These are phyloP conservation scores for Eciton burchellii DNA, from an alignment of 1,140 invertebrate genomes.

Conservation along the genomic window DNA sequence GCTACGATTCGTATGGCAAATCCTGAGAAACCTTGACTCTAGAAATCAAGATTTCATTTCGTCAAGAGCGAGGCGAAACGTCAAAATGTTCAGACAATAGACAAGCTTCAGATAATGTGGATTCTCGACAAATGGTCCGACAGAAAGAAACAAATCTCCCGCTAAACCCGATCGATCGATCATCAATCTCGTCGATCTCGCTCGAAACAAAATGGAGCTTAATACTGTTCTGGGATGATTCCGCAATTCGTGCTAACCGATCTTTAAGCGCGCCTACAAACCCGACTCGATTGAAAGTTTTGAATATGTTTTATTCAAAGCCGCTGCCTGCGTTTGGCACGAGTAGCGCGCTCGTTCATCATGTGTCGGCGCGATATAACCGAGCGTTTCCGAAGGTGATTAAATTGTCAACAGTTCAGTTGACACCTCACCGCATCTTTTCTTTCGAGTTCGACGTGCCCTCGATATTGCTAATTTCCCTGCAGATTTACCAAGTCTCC, in stretches of 20 bases:
- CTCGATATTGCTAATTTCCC: slow-evolving; percentile 32
- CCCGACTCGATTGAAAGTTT: slow-evolving; percentile 60
- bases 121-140: neutral
- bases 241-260: slow-evolving; percentile 46
- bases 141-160: neutral
- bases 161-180: neutral
- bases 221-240: neutral
- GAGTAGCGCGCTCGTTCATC: slow-evolving; percentile 60
- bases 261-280: slow-evolving; percentile 35
- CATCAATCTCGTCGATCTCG: neutral
- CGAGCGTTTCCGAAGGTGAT: slow-evolving; percentile 65
- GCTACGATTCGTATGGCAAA: too few relatives aligned
- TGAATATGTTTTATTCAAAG: slow-evolving; percentile 71
- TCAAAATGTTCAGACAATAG: neutral
- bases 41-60: neutral
- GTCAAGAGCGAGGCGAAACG: neutral
- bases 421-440: slow-evolving; percentile 11
- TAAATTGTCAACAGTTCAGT: slow-evolving; percentile 70
- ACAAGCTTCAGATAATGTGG: neutral
- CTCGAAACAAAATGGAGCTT: neutral
- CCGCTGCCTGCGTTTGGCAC: slow-evolving; percentile 6
- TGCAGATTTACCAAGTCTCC: neutral
- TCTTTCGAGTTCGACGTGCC: slow-evolving; percentile 20
- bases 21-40: neutral
- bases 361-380: slow-evolving; percentile 68